Base-by-base conservation (phyloP, 2,888 invertebrate species). In the Pterostichus madidus region DNA sequence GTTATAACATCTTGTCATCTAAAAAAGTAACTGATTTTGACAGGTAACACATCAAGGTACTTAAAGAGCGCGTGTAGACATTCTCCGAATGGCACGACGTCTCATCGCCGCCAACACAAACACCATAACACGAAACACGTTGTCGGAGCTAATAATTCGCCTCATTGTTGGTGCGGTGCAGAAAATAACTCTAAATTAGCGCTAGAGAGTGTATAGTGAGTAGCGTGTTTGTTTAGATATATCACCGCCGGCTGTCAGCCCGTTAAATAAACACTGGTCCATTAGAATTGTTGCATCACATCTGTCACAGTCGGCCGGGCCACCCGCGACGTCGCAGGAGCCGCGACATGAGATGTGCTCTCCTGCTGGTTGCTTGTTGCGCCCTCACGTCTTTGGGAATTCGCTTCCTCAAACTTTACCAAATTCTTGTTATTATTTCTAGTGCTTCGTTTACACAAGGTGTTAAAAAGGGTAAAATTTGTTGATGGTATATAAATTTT, bases 201-300 rank as follows among this genome's bases (percentile, higher is more conserved):
- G 83, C 80, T 81, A 84, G 84, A 83, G 84, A 84, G 84, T 84
- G 85, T 83, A 83, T 79, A 68, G 79, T 79, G 75, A 83, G 83
- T 73, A 83, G 80, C 49, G 53, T 80, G 80, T 79, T 83, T 83
- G 76, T 83, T 83, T 83, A 80, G 80, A 83, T 78, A 83, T 76
- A 80, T 83, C 80, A 59, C 64, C 77, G 61, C 77, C 68, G 61
- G 86, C 89, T 89, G 89, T 89, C 89, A 89, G 89, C 88, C 89
- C 87, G 88, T 89, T 90, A 89, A 89, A 89, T 89, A 90, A 90
- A 90, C 90, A 90, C 84, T 86, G 89, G 86, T 90, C 90, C 90
- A 90, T 90, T 90, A 90, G 88, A 89, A 77, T 88, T 90, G 89
- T 90, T 90, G 89, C 90, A 87, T 89, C 88, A 90, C 90, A 90